Percentiles rank a stretch among this genome's conserved stretches.
phyloP scores from a whole-genome alignment of 1,140 invertebrate genomes.

The Cotesia glomerata region DNA sequence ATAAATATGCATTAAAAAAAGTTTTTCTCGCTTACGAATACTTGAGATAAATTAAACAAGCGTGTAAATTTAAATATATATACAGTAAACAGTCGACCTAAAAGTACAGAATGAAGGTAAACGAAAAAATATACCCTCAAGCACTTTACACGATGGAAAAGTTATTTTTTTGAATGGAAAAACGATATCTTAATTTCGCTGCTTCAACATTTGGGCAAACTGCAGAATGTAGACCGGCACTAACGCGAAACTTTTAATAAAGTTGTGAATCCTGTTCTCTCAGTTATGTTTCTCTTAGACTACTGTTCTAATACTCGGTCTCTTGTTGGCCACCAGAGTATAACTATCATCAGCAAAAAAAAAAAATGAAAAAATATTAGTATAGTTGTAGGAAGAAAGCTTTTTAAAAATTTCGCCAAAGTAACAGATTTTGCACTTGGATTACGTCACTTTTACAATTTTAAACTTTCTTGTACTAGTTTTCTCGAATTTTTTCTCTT shows the following conservation, averaged over 20 bases:
- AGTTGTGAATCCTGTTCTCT: slow-evolving; percentile 36
- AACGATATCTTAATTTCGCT: slow-evolving; percentile 52
- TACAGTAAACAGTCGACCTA: neutral
- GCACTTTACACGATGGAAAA: slow-evolving; percentile 33
- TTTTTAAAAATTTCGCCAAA: slow-evolving; percentile 41
- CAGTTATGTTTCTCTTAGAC: neutral
- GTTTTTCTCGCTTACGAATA: too few species aligned
- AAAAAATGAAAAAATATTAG: neutral
- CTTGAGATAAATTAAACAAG: neutral
- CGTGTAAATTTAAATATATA: neutral
- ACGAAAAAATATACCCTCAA: slow-evolving; percentile 27
- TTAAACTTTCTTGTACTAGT: too few species aligned
- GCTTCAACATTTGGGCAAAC: slow-evolving; percentile 36
- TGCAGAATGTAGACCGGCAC: slow-evolving; percentile 15
- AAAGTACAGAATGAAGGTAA: slow-evolving; percentile 7
- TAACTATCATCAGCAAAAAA: slow-evolving; percentile 4
- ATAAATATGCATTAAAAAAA: too few species aligned
- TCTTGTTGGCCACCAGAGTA: neutral
- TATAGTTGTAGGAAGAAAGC: slow-evolving; percentile 27
- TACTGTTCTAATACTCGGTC: neutral
- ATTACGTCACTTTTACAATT: slow-evolving; percentile 16
- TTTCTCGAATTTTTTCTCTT: slow-evolving; percentile 18
- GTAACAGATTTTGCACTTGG: slow-evolving; percentile 42
- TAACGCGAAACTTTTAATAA: slow-evolving; percentile 52
- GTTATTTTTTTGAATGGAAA: slow-evolving; percentile 51